These are phyloP conservation scores for Antheraea pernyi DNA, from an alignment of 1,140 invertebrate species.

Conservation along the genomic window DNA sequence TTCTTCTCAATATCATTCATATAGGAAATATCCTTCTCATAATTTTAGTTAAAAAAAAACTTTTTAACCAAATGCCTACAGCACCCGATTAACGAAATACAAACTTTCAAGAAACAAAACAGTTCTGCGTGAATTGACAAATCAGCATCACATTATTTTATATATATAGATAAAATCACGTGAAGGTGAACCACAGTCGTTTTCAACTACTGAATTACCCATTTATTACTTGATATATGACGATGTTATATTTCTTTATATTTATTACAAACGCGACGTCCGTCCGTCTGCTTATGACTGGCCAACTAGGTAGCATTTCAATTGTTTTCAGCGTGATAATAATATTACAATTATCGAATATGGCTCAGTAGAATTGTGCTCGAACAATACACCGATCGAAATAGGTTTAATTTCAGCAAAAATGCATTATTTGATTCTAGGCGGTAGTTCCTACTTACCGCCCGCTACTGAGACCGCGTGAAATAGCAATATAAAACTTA, in stretches of 20 bases:
- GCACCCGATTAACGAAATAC: too few relatives aligned
- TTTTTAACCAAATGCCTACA: too few relatives aligned
- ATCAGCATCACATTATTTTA: not conserved
- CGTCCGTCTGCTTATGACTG: not conserved
- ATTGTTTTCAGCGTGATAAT: not conserved
- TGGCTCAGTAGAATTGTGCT: too few relatives aligned
- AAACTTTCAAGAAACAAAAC: not conserved
- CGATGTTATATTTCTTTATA: not conserved
- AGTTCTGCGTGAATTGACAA: not conserved
- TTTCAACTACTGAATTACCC: conserved; percentile 5
- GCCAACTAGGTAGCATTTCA: not conserved
- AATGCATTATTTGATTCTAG: too few relatives aligned
- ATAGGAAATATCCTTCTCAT: too few relatives aligned
- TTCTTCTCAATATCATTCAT: too few relatives aligned
- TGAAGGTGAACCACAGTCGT: not conserved
- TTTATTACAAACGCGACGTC: not conserved
- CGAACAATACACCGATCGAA: too few relatives aligned
- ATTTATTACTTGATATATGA: not conserved
- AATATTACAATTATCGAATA: not conserved
- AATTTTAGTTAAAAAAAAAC: too few relatives aligned
- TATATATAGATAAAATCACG: not conserved
- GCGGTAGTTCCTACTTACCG: too few relatives aligned
- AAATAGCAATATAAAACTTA: too few relatives aligned
- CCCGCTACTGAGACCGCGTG: too few relatives aligned
- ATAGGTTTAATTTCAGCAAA: too few relatives aligned